A percentile compares a stretch with the other conserved stretches of the same genome.
Conservation (phyloP, 2,113 vertebrate species). For the Chunga burmeisteri region DNA sequence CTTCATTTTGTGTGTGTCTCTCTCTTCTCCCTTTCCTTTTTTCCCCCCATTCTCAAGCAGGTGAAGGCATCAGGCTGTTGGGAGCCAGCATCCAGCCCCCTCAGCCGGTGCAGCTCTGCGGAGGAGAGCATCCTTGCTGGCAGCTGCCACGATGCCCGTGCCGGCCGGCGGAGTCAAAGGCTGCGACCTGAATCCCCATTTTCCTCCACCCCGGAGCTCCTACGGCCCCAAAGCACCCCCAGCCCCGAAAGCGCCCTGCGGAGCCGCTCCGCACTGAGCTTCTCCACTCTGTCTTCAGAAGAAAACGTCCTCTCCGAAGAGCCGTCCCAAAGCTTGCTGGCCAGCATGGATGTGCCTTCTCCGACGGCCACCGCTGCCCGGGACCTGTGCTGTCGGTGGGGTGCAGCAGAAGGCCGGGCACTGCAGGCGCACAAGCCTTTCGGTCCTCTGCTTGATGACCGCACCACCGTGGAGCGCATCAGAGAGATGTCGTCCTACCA, state of each 20-base stretch:
- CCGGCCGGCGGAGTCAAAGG: background rate
- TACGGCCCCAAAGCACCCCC: background rate
- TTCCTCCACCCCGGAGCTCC: background rate
- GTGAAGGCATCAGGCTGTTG: background rate
- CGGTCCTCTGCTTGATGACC: background rate
- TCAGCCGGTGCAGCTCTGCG: background rate
- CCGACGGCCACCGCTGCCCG: background rate
- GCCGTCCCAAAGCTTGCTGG: background rate
- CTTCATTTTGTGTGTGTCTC: background rate
- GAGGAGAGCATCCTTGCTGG: background rate
- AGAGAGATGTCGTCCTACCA: conserved; percentile 70
- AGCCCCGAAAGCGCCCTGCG: background rate
- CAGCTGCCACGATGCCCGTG: background rate
- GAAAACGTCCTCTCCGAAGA: conserved; percentile 6
- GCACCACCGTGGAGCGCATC: fast-evolving
- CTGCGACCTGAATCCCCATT: background rate
- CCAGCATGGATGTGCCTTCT: background rate
- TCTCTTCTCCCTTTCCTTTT: background rate
- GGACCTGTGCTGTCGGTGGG: background rate
- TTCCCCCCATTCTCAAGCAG: background rate
- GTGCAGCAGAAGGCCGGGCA: background rate
- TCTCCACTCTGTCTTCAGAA: conserved; percentile 40
- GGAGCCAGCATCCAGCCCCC: background rate
- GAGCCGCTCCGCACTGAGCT: background rate
- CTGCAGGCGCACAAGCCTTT: background rate